Conservation (phyloP, 2,797 vertebrate species). For the Macroramphosus scolopax region DNA sequence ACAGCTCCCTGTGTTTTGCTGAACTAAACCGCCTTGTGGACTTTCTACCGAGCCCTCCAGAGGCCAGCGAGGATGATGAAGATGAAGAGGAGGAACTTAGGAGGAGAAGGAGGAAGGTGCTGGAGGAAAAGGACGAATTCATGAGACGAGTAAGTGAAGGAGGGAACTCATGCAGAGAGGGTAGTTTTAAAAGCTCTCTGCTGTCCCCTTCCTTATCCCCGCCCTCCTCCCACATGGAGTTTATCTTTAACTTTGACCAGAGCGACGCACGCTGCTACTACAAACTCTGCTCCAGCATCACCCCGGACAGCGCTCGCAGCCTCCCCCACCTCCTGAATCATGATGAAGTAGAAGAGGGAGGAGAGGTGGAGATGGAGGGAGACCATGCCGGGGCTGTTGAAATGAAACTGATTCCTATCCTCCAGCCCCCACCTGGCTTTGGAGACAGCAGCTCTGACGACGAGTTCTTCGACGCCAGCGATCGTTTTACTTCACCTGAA, state of each 20-base stretch:
- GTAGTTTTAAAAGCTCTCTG: conserved; percentile 9
- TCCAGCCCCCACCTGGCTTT: conserved; percentile 84
- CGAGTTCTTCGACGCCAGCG: conserved; percentile 92
- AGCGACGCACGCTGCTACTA: conserved; percentile 79
- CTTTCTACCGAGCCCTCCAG: conserved; percentile 71
- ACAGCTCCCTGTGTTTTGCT: conserved; percentile 77
- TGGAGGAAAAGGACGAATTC: conserved; percentile 27
- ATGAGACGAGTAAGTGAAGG: conserved; percentile 36
- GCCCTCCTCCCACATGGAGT: conserved; percentile 54
- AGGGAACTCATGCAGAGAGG: conserved; percentile 16
- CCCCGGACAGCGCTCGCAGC: conserved; percentile 79
- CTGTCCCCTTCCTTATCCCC: conserved; percentile 21
- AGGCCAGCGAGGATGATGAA: conserved; percentile 73
- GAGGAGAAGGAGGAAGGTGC: conserved; percentile 36
- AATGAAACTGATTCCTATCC: conserved; percentile 57
- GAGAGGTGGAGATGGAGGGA: conserved; percentile 32
- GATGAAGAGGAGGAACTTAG: conserved; percentile 59
- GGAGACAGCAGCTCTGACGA: conserved; percentile 95
- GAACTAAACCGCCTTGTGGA: conserved; percentile 75
- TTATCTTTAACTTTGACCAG: conserved; percentile 77
- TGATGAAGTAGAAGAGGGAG: conserved; percentile 6
- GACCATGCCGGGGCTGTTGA: conserved; percentile 3
- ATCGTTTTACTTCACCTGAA: conserved; percentile 83
- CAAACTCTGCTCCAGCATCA: conserved; percentile 84
- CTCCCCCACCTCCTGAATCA: conserved; percentile 25